Conservation (phyloP, 2,888 invertebrate species). For the Villa cingulata region DNA sequence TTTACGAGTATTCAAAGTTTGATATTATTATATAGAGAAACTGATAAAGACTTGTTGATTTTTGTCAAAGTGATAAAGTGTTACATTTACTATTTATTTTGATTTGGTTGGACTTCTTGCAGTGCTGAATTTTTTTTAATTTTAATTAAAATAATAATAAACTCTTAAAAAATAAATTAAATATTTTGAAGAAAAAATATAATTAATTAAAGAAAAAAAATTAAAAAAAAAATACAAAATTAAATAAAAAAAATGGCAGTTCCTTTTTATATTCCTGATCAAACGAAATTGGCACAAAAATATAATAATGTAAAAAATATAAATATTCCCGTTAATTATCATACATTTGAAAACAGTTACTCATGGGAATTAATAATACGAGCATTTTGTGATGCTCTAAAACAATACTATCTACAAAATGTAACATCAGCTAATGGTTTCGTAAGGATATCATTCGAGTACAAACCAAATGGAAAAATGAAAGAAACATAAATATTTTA, state of each 20-base stretch:
- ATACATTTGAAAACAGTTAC: conserved; percentile 5
- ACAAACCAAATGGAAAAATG: conserved; percentile 10
- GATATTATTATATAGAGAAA: neutral
- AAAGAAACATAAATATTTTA: conserved; percentile 3
- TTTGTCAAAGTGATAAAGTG: neutral
- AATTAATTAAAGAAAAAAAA: neutral
- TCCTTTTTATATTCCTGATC: conserved; percentile 13
- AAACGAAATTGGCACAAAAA: conserved; percentile 7
- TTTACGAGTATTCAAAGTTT: neutral
- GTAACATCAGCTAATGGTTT: conserved; percentile 3
- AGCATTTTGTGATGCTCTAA: conserved; percentile 13
- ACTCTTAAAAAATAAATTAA: too few relatives aligned
- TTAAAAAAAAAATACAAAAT: neutral
- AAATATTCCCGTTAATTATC: conserved; percentile 9
- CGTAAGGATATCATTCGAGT: conserved; percentile 13
- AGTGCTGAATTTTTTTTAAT: neutral
- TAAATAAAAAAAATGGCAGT: conserved; percentile 8
- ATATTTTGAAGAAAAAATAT: too few relatives aligned
- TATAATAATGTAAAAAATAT: conserved; percentile 5
- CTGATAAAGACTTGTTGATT: neutral
- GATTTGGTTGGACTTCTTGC: too few relatives aligned
- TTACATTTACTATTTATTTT: too few relatives aligned
- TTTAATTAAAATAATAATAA: neutral
- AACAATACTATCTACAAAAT: conserved; percentile 12
- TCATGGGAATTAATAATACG: conserved; percentile 11